phyloP scores from a whole-genome alignment of 1,140 invertebrate genomes.

The Thaumetopoea pityocampa region DNA sequence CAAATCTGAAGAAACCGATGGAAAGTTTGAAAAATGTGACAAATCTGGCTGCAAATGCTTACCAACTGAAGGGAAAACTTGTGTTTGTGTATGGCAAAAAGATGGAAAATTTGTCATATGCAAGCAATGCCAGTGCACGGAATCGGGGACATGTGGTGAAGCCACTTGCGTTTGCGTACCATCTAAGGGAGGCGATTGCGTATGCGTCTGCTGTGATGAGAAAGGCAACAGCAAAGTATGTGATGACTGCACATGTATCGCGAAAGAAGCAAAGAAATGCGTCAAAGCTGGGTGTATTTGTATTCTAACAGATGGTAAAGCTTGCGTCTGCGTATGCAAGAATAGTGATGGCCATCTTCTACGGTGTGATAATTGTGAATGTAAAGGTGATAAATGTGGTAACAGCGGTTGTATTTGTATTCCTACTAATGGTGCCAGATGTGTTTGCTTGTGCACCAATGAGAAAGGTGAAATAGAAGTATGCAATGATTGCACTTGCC shows the following conservation, averaged over 20 bases:
- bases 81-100: slow-evolving; percentile 21
- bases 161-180: slow-evolving; percentile 21
- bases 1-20: background rate
- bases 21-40: slow-evolving; percentile 6
- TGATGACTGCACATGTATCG: slow-evolving; percentile 19
- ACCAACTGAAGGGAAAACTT: slow-evolving; percentile 15
- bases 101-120: slow-evolving; percentile 12
- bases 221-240: slow-evolving; percentile 23
- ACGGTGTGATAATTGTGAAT: slow-evolving; percentile 31
- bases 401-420: slow-evolving; percentile 19
- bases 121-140: slow-evolving; percentile 19
- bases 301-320: slow-evolving; percentile 26
- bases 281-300: slow-evolving; percentile 20
- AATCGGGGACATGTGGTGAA: slow-evolving; percentile 16
- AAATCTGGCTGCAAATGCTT: slow-evolving; percentile 20
- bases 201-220: slow-evolving; percentile 28
- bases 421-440: slow-evolving; percentile 10
- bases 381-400: slow-evolving; percentile 14
- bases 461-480: slow-evolving; percentile 10
- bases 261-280: slow-evolving; percentile 9
- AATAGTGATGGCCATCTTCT: slow-evolving; percentile 28
- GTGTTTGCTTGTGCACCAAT: slow-evolving; percentile 22
- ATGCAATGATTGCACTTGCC: slow-evolving; percentile 22
- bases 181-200: slow-evolving; percentile 18
- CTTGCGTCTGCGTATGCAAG: slow-evolving; percentile 28